Conservation (phyloP, 2,888 invertebrate genomes). For the Troglohyphantes excavatus region DNA sequence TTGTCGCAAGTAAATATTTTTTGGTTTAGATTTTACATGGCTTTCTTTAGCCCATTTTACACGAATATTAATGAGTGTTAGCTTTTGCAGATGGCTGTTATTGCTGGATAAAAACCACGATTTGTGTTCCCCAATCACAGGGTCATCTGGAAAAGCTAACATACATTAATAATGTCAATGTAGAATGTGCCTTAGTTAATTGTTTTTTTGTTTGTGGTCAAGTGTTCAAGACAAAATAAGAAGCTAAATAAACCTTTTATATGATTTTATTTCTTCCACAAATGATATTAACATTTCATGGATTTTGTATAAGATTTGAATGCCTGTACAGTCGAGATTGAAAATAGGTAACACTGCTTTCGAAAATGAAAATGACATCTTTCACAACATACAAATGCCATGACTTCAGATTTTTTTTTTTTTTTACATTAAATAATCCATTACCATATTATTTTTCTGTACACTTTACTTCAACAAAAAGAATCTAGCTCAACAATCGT, state of each 20-base stretch:
- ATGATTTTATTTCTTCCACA: slow-evolving; percentile 39
- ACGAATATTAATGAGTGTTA: too few relatives aligned
- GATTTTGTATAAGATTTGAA: slow-evolving; percentile 28
- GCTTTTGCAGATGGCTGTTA: too few relatives aligned
- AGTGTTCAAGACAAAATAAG: not conserved
- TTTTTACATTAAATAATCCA: slow-evolving; percentile 28
- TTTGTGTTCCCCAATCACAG: too few relatives aligned
- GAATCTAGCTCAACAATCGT: not conserved
- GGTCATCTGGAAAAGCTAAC: too few relatives aligned
- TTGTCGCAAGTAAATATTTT: too few relatives aligned
- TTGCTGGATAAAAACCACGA: too few relatives aligned
- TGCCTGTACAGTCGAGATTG: slow-evolving; percentile 40
- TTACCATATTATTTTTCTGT: slow-evolving; percentile 33
- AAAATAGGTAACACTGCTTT: slow-evolving; percentile 42
- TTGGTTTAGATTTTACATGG: too few relatives aligned
- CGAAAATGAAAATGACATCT: slow-evolving; percentile 30
- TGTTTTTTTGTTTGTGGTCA: too few relatives aligned
- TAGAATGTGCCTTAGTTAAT: too few relatives aligned
- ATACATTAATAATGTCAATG: too few relatives aligned
- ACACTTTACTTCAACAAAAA: slow-evolving; percentile 11
- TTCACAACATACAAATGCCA: slow-evolving; percentile 42
- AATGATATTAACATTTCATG: slow-evolving; percentile 52
- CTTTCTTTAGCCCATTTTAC: too few relatives aligned
- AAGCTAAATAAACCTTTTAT: slow-evolving; percentile 6
- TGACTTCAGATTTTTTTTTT: slow-evolving; percentile 10